These are phyloP conservation scores for Matsumyia berberina DNA, from an alignment of 2,888 invertebrate species.

Conservation along the genomic window DNA sequence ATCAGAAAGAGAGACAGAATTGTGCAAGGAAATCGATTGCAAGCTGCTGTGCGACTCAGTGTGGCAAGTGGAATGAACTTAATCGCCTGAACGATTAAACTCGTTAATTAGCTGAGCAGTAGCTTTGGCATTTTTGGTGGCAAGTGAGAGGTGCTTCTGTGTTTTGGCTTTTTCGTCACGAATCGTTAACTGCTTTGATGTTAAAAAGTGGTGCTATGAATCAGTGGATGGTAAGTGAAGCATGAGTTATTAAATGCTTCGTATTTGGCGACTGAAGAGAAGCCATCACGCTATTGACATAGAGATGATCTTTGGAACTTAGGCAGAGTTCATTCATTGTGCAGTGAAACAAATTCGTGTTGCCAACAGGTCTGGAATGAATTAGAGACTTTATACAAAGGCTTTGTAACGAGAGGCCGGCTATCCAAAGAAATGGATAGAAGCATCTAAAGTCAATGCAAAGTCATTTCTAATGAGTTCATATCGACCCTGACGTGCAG, in stretches of 20 bases:
- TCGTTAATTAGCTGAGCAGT: constrained; percentile 57
- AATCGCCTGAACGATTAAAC: constrained; percentile 56
- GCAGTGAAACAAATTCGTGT: background rate
- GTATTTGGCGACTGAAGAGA: background rate
- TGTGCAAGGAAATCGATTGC: constrained; percentile 46
- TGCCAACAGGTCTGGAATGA: too few relatives aligned
- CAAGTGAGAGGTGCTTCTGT: constrained; percentile 52
- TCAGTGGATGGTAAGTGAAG: background rate
- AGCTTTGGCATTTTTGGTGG: constrained; percentile 41
- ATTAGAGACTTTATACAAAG: too few relatives aligned
- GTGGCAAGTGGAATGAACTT: constrained; percentile 58
- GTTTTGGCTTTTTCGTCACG: constrained; percentile 42
- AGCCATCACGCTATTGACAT: background rate
- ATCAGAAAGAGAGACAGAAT: constrained; percentile 2
- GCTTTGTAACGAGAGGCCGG: too few relatives aligned
- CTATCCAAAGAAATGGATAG: too few relatives aligned
- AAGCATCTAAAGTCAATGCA: too few relatives aligned
- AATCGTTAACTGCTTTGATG: constrained; percentile 21
- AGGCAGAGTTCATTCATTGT: background rate
- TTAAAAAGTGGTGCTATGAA: background rate
- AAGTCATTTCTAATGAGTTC: too few relatives aligned
- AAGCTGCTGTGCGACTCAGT: background rate
- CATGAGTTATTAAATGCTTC: background rate
- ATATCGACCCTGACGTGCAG: too few relatives aligned
- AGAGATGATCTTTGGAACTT: background rate